Percentiles rank a stretch among this genome's conserved stretches.
Evolutionary conservation across 2,113 vertebrate species (phyloP).

Genomic region (Tamias sibiricus): DNA sequence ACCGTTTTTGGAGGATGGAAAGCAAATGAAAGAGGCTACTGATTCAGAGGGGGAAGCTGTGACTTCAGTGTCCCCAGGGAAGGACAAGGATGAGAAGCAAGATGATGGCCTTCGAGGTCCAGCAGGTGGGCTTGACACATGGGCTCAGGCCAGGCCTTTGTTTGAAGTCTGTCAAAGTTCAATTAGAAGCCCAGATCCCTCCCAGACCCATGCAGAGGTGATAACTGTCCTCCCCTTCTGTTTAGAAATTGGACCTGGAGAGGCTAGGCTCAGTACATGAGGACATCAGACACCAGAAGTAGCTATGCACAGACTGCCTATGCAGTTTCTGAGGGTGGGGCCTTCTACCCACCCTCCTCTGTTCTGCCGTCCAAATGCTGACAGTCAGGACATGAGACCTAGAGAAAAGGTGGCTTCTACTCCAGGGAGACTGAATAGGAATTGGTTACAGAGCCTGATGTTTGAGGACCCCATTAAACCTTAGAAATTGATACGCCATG

Average conservation of each 20-base stretch:
- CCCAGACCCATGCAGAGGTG: not conserved
- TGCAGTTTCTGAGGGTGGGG: not conserved
- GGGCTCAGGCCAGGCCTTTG: not conserved
- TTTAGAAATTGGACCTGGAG: not conserved
- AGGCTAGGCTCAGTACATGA: not conserved
- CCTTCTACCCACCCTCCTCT: not conserved
- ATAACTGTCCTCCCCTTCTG: not conserved
- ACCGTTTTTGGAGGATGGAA: not conserved
- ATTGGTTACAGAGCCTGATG: not conserved
- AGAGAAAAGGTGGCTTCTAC: not conserved
- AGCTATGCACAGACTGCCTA: not conserved
- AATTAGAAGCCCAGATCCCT: not conserved
- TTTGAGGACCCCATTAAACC: not conserved
- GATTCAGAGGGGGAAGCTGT: not conserved
- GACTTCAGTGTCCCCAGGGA: not conserved
- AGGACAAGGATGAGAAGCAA: not conserved
- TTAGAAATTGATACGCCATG: not conserved
- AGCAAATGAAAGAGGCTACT: not conserved
- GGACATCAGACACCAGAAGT: rapidly evolving
- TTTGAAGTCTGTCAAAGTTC: not conserved
- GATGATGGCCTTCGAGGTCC: no score
- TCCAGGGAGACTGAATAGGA: not conserved
- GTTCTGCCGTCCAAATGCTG: not conserved
- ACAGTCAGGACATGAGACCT: not conserved
- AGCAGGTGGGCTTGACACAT: no score